A percentile compares a stretch with the other conserved stretches of the same genome.
Evolutionary conservation across 1,140 invertebrate genomes (phyloP).

Genomic region (Drosophila kepulauana): DNA sequence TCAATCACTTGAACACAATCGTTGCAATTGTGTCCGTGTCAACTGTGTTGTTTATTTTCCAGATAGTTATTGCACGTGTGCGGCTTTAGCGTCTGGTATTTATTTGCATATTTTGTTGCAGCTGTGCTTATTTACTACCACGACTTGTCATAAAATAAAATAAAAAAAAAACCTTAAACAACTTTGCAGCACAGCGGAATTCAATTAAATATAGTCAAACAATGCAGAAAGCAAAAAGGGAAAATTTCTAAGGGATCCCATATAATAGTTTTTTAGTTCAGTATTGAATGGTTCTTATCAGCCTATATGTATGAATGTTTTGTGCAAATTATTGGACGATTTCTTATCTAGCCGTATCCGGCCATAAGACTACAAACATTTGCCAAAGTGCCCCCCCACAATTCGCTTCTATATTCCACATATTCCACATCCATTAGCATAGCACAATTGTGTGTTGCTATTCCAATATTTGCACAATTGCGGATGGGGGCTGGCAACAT

Average conservation of each 20-base stretch:
- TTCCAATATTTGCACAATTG: conserved; percentile 74
- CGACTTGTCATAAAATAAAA: conserved; percentile 36
- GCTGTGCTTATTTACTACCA: conserved; percentile 77
- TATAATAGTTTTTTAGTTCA: neutral
- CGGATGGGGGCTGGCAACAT: conserved; percentile 32
- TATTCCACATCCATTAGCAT: conserved; percentile 57
- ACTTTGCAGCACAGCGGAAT: conserved; percentile 20
- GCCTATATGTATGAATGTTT: neutral
- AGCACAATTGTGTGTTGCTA: conserved; percentile 41
- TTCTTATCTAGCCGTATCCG: conserved; percentile 52
- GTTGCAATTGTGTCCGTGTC: conserved; percentile 25
- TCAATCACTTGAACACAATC: conserved; percentile 38
- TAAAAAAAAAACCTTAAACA: conserved; percentile 33
- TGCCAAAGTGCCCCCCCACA: neutral
- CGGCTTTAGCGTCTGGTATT: conserved; percentile 30
- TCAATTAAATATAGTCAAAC: conserved; percentile 19
- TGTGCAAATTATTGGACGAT: neutral
- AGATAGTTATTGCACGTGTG: conserved; percentile 63
- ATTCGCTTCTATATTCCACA: neutral
- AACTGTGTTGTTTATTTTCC: conserved; percentile 8
- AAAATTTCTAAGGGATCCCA: neutral
- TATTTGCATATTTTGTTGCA: conserved; percentile 75
- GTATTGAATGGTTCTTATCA: conserved; percentile 33
- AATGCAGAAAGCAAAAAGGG: conserved; percentile 3
- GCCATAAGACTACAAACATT: conserved; percentile 22